Percentiles rank a stretch among this genome's conserved stretches.
phyloP scores from a whole-genome alignment of 2,113 vertebrate species.

The Porphyrio hochstetteri region DNA sequence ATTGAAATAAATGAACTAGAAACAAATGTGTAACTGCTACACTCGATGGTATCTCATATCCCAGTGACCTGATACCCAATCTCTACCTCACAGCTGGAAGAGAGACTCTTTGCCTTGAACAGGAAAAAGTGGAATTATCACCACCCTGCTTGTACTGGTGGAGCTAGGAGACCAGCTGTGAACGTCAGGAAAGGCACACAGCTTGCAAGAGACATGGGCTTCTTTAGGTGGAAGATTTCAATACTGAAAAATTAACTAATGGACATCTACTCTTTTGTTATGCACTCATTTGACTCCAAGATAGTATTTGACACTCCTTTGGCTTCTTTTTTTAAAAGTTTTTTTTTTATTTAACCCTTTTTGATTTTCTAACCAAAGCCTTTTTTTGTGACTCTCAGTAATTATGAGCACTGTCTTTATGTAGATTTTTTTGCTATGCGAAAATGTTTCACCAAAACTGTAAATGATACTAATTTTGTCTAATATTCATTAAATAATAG shows the following conservation, averaged over 20 bases:
- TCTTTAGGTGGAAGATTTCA: conserved; percentile 39
- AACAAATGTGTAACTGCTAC: conserved; percentile 87
- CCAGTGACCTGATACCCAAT: conserved; percentile 50
- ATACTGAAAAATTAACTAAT: conserved; percentile 5
- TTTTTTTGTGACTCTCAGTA: conserved; percentile 21
- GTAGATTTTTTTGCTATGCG: conserved; percentile 11
- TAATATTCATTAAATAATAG: neutral
- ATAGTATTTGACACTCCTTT: conserved; percentile 12
- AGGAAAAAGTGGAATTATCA: neutral
- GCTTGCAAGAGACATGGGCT: neutral
- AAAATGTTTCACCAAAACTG: conserved; percentile 1
- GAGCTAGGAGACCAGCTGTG: conserved; percentile 58
- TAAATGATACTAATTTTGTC: neutral
- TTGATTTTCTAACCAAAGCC: conserved; percentile 60
- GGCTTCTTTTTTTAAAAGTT: neutral
- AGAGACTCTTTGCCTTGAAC: conserved; percentile 59
- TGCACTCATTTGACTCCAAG: conserved; percentile 18
- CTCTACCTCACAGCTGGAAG: conserved; percentile 68
- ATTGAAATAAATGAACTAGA: conserved; percentile 95
- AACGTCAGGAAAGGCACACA: conserved; percentile 35
- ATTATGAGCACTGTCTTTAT: neutral
- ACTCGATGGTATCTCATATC: neutral
- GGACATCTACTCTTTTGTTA: conserved; percentile 6
- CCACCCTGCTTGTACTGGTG: conserved; percentile 34
- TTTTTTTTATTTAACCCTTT: conserved; percentile 39